Base-by-base conservation (phyloP, 2,797 vertebrate genomes). In the Eidolon dupreanum region DNA sequence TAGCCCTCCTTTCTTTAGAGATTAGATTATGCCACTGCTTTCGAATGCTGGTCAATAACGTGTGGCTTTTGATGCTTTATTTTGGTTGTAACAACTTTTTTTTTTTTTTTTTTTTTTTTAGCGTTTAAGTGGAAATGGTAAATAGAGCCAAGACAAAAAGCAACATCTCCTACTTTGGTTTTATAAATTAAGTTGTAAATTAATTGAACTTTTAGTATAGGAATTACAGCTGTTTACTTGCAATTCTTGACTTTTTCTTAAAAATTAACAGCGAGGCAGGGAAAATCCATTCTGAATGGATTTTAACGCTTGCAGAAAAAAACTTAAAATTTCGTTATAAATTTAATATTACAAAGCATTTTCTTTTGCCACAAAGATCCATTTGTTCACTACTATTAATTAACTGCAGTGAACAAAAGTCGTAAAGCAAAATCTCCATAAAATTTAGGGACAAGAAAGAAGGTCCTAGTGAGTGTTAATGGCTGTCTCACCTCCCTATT, bases 261-360 rank as follows among this genome's bases (percentile, higher is more conserved):
- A 43, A 81, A 57, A 28, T 59, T 88, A 77, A 33, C 7, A 15
- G 38, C 79, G 55, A 33, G 65, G 57, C 41, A 79, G 61, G 77
- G 65, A 78, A 88, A 16, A 49, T 49, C 49, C 4, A 49, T 49
- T 49, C 49, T 49, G 16, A 49, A 49, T 49, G 49, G 15, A 49
- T 88, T 92, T 81, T 70, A 55, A 59, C 38, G 73, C 11, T 91
- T 94, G 33, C 5, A 63, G 38, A 94, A 88, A 94, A 88, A 95
- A 16, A 24, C 11, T 70, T 65, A 74, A 28, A 59, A 71, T 11
- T 73, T 88, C 78, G 19, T 15, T 75, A 3, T 59, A 22, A 19
- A 10, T 94, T 83, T 97, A 81, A 49, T 95, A 70, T 63, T 94
- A 55, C 8, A 36, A 46, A 46, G 43, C 63, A 66, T 90, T 88